A percentile compares a stretch with the other conserved stretches of the same genome.
These are phyloP conservation scores for Metridium senile DNA, from an alignment of 92 coral and sea anemone genomes.

Conservation along the genomic window DNA sequence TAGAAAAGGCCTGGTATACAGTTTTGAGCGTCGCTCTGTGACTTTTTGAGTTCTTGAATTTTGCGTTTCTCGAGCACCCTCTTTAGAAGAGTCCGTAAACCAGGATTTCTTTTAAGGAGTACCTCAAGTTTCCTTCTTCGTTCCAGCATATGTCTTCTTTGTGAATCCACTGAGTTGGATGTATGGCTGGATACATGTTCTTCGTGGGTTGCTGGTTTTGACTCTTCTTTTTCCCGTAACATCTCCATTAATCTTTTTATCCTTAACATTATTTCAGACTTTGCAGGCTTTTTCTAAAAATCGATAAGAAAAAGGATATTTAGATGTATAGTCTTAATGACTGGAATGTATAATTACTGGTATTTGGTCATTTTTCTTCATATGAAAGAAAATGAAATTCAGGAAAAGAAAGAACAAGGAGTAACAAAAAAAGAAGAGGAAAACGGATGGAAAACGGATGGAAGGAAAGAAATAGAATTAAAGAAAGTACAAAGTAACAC, in stretches of 20 bases:
- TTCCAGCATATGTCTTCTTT: constrained; percentile 1
- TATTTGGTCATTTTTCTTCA: too few species aligned
- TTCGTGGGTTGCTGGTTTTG: neutral
- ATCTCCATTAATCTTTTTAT: constrained; percentile 21
- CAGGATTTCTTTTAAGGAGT: constrained; percentile 24
- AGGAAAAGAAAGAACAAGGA: too few species aligned
- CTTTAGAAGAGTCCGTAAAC: constrained; percentile 17
- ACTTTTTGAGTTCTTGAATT: constrained; percentile 4
- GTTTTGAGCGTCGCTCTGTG: constrained; percentile 10
- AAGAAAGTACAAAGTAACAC: too few species aligned
- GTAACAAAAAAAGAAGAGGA: too few species aligned
- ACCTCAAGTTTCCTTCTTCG: constrained; percentile 16
- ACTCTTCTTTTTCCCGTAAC: constrained; percentile 16
- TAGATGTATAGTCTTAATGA: neutral
- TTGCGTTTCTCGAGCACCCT: neutral
- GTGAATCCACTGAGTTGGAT: too few species aligned
- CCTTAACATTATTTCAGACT: constrained; percentile 25
- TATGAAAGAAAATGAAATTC: too few species aligned
- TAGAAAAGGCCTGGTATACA: constrained; percentile 31
- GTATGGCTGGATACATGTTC: too few species aligned
- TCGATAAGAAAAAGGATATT: neutral
- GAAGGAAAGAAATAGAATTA: too few species aligned
- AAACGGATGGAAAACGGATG: too few species aligned
- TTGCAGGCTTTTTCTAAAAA: constrained; percentile 10
- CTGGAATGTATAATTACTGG: too few species aligned